A percentile compares a stretch with the other conserved stretches of the same genome.
Conservation (phyloP, 2,113 vertebrate species). For the Murina feae region DNA sequence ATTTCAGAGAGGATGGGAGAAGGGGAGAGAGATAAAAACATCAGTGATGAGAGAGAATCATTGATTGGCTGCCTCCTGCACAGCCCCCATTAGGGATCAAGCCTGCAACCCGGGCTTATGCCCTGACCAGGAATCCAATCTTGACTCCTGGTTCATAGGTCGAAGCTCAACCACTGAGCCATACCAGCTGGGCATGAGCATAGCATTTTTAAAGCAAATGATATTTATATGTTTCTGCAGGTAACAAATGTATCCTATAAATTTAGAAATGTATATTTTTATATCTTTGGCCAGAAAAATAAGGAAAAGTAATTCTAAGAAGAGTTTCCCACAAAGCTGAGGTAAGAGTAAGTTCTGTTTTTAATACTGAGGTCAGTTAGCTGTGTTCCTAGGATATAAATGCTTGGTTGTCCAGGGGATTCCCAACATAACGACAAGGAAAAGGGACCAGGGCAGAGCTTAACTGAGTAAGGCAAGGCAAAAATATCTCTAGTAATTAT, state of each 20-base stretch:
- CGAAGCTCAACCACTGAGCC: too few species aligned
- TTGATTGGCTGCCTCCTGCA: neutral
- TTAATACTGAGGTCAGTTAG: neutral
- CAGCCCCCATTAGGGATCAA: neutral
- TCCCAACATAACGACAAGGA: neutral
- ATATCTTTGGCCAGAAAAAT: neutral
- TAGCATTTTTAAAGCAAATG: neutral
- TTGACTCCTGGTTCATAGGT: too few species aligned
- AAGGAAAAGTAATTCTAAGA: neutral
- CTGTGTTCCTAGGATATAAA: neutral
- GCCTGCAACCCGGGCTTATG: neutral
- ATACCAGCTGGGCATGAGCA: neutral
- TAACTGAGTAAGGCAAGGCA: neutral
- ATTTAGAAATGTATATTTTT: neutral
- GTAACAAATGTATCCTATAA: neutral
- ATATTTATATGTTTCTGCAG: neutral
- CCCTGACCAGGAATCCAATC: too few species aligned
- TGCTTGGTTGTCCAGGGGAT: neutral
- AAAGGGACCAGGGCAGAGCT: neutral
- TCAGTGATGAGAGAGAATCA: neutral
- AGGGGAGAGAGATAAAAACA: neutral
- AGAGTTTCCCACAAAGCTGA: neutral
- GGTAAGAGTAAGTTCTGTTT: neutral
- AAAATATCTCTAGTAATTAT: slow-evolving; percentile 35
- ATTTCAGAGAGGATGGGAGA: neutral